These are phyloP conservation scores for Rhyzopertha dominica DNA, from an alignment of 1,140 invertebrate species.

Conservation along the genomic window DNA sequence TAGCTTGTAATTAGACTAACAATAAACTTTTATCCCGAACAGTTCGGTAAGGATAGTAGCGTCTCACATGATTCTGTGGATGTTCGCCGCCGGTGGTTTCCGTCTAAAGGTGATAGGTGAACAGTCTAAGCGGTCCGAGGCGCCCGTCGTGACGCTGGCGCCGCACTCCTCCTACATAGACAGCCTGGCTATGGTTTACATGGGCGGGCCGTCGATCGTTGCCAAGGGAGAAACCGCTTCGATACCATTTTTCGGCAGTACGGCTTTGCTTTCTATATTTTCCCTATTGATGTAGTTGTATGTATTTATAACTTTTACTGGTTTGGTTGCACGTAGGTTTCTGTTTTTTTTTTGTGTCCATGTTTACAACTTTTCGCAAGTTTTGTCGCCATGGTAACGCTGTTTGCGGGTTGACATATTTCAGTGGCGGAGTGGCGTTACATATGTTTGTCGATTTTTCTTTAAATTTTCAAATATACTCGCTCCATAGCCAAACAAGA, in stretches of 20 bases:
- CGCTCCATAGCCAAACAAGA: too few relatives aligned
- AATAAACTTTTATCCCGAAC: too few relatives aligned
- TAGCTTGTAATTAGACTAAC: too few relatives aligned
- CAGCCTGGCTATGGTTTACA: constrained; percentile 72
- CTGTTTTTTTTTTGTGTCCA: too few relatives aligned
- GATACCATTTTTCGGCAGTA: constrained; percentile 87
- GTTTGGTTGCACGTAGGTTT: too few relatives aligned
- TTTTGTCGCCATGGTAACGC: too few relatives aligned
- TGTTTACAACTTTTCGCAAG: too few relatives aligned
- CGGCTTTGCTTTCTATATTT: too few relatives aligned
- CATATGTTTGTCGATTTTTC: too few relatives aligned
- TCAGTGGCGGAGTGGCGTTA: too few relatives aligned
- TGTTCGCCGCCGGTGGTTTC: constrained; percentile 76
- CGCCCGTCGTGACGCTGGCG: constrained; percentile 80
- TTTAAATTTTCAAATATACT: too few relatives aligned
- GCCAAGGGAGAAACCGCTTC: constrained; percentile 75
- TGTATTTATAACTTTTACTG: constrained; percentile 3
- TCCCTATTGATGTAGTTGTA: constrained; percentile 5
- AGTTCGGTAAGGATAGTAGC: constrained; percentile 57
- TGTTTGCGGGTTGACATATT: too few relatives aligned
- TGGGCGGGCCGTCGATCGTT: constrained; percentile 80
- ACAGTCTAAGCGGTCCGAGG: constrained; percentile 52
- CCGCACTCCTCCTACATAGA: constrained; percentile 91
- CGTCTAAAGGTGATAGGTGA: constrained; percentile 67
- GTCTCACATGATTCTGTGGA: constrained; percentile 62